A percentile compares a stretch with the other conserved stretches of the same genome.
phyloP scores from a whole-genome alignment of 2,888 invertebrate genomes.

The Conops quadrifasciatus region DNA sequence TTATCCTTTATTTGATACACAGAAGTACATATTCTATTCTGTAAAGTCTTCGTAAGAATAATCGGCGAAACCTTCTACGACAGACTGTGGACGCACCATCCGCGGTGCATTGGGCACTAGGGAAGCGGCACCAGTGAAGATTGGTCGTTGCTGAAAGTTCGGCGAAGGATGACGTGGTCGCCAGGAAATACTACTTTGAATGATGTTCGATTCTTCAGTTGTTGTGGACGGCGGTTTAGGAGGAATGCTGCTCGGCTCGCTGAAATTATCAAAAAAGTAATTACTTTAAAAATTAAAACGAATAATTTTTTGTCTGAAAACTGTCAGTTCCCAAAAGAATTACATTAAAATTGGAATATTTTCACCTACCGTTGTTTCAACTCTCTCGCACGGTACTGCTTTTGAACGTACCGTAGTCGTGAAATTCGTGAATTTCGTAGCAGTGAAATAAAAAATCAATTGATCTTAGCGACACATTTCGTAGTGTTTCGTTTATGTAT shows the following conservation, averaged over 20 bases:
- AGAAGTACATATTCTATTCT: neutral
- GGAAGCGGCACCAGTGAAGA: neutral
- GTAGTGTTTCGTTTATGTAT: too few relatives aligned
- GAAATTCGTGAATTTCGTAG: too few relatives aligned
- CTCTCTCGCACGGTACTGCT: neutral
- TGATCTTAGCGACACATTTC: too few relatives aligned
- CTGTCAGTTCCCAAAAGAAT: neutral
- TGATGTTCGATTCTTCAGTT: neutral
- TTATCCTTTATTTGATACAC: too few relatives aligned
- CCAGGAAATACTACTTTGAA: neutral
- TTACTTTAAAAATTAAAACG: too few relatives aligned
- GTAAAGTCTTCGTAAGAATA: conserved; percentile 8
- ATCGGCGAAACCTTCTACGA: neutral
- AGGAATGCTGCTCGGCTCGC: neutral
- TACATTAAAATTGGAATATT: neutral
- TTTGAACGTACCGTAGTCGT: conserved; percentile 2
- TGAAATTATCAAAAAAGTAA: too few relatives aligned
- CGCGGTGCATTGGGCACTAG: neutral
- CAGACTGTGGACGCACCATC: conserved; percentile 10
- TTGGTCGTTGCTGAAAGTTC: neutral
- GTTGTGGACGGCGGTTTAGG: conserved; percentile 10
- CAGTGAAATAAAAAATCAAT: too few relatives aligned
- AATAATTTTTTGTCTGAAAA: too few relatives aligned
- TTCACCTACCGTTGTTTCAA: neutral
- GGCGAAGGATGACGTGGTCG: neutral